phyloP scores from a whole-genome alignment of 2,797 vertebrate species.

The Oryzias dopingdopingensis region DNA sequence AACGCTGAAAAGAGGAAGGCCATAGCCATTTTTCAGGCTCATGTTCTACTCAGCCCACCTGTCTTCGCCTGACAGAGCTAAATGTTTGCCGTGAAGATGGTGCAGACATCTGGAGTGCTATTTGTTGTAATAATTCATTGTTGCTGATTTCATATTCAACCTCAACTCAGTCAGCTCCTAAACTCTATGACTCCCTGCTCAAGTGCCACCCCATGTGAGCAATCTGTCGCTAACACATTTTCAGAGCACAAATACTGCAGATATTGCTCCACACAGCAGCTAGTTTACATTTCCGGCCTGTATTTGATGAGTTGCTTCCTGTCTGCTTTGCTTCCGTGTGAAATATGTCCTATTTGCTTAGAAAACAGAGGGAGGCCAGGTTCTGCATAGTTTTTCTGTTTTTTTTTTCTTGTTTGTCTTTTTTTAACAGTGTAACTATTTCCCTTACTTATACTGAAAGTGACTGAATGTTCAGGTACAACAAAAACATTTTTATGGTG shows the following conservation, averaged over 20 bases:
- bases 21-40: constrained; percentile 49
- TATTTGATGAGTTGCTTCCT: constrained; percentile 48
- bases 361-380: constrained; percentile 28
- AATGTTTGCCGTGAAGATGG: constrained; percentile 54
- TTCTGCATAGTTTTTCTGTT: constrained; percentile 31
- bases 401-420: not conserved
- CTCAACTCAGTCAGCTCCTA: constrained; percentile 26
- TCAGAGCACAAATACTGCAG: constrained; percentile 38
- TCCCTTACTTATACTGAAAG: no score
- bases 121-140: constrained; percentile 67
- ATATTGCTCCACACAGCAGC: constrained; percentile 43
- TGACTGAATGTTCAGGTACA: no score
- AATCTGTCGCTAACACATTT: constrained; percentile 51
- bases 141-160: constrained; percentile 58
- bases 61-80: constrained; percentile 30
- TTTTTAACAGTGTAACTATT: no score
- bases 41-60: constrained; percentile 29
- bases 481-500: no score
- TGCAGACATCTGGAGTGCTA: constrained; percentile 57
- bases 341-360: constrained; percentile 45
- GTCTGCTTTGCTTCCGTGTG: constrained; percentile 12
- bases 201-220: constrained; percentile 38
- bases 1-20: constrained; percentile 17
- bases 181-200: constrained; percentile 30
- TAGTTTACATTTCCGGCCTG: constrained; percentile 49